Evolutionary conservation across 2,797 vertebrate genomes (phyloP).

Genomic region (Perdix hodgsoniae): DNA sequence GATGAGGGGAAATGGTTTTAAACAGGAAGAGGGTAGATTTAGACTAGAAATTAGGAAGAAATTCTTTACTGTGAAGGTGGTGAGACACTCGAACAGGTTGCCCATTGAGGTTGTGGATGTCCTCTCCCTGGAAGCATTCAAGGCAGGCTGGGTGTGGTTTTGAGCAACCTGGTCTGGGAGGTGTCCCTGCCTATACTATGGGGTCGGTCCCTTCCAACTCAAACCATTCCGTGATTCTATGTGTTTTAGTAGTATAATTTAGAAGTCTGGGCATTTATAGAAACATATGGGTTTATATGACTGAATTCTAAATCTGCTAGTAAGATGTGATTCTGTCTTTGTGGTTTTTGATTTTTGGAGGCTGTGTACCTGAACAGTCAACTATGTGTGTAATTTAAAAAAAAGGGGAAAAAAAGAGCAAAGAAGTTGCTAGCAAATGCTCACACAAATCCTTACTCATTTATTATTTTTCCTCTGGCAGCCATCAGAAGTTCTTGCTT

Average conservation of each 20-base stretch:
- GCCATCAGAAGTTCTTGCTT: not conserved
- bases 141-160: no score
- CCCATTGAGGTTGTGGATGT: no score
- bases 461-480: not conserved
- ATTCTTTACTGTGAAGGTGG: no score
- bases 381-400: not conserved
- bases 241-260: not conserved
- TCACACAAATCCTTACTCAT: not conserved
- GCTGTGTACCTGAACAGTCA: not conserved
- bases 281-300: not conserved
- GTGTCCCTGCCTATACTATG: no score
- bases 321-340: not conserved
- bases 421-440: not conserved
- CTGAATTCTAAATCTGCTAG: not conserved
- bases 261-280: not conserved
- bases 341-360: not conserved
- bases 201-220: no score
- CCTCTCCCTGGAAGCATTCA: no score
- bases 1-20: no score
- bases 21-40: no score
- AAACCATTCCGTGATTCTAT: no score
- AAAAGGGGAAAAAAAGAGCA: not conserved
- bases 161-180: no score
- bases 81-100: no score
- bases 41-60: no score